Base-by-base conservation (phyloP, 2,888 invertebrate genomes). In the Ormyrus pomaceus region DNA sequence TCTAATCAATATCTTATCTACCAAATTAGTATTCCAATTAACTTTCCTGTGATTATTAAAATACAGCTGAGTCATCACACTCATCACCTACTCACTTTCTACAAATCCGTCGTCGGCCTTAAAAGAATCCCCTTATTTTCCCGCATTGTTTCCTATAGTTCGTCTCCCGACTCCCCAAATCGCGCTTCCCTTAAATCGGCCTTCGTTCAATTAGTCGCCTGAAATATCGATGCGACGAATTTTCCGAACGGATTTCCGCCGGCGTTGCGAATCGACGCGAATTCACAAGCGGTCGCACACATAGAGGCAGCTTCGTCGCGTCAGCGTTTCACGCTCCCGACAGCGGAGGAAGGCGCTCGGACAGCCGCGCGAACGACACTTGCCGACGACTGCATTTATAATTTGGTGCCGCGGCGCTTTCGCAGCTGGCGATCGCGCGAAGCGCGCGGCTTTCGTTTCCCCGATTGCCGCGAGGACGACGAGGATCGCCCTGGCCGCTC, bases 191-290 rank as follows among this genome's bases (percentile, higher is more conserved):
- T 19, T 1, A 19, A 19, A 19, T 19, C 1, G 19, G 0, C 19
- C 19, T 19, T 1, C 19, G 19, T 1, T 19, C 1, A 19, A 19
- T 19, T 19, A 19, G 19, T 19, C 19, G 19, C 19, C 19, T 19
- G 1, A 34, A 34, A 34, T 34, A 34, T 34, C 2, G 34, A 1
- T 4, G 34, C 34, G 34, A 77, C 72, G 71, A 66, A 59, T 77
- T 71, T 77, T 65, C 53, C 58, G 19, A 69, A 53, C 71, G 77
- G 45, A 72, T 75, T 71, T 59, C 65, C 64, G 55, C 59, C 56
- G 64, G 19, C 34, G 11, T 19, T 19, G 59, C 70, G 48, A 70
- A 70, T 70, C 51, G 45, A 53, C 19, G 62, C 46, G 55, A 69
- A 76, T 76, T 76, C 69, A 62, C 34, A 5, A 8, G 9, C 55